Conservation (phyloP, 2,113 vertebrate genomes). For the Mesocricetus auratus region DNA sequence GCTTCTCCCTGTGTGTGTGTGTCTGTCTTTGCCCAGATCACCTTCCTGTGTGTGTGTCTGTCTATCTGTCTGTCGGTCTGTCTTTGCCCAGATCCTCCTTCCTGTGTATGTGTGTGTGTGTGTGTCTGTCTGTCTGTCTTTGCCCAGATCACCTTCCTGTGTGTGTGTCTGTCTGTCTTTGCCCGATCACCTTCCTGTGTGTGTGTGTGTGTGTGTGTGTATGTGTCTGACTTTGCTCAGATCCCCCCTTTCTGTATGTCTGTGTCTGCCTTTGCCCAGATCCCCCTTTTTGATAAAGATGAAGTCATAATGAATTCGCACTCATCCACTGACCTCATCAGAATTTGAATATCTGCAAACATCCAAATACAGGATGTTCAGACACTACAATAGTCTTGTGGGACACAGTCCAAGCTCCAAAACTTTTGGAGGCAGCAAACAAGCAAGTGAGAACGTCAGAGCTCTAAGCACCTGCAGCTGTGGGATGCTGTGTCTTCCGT, state of each 20-base stretch:
- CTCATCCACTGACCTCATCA: background rate
- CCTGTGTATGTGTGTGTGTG: no score
- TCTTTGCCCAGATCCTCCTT: no score
- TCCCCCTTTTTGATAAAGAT: background rate
- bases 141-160: no score
- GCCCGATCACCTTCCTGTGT: no score
- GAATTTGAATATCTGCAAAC: background rate
- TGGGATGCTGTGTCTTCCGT: background rate
- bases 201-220: background rate
- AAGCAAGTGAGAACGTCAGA: background rate
- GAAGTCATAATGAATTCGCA: background rate
- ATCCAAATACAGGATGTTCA: background rate
- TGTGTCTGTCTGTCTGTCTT: no score
- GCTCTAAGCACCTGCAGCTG: background rate
- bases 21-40: background rate
- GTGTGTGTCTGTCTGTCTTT: no score
- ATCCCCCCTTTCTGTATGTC: fast-evolving
- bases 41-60: no score
- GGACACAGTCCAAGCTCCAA: no score
- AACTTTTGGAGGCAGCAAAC: no score
- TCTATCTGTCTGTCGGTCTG: no score
- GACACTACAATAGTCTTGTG: background rate
- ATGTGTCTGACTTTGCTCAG: background rate
- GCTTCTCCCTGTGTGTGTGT: background rate
- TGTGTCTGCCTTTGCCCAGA: background rate